Conservation (phyloP, 1,140 invertebrate species). For the Calephelis nemesis region DNA sequence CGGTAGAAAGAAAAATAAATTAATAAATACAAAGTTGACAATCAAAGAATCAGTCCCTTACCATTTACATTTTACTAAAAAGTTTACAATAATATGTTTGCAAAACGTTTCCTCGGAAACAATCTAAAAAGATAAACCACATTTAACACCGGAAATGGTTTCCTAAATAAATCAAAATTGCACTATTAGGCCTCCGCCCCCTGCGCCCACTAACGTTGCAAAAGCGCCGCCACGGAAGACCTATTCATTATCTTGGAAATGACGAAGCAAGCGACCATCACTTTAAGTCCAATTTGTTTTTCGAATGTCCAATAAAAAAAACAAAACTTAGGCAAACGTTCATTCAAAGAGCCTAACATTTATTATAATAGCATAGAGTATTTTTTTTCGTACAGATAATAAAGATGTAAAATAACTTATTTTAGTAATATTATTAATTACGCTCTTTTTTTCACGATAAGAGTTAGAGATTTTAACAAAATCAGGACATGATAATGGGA, state of each 20-base stretch:
- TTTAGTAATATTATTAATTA: too few relatives aligned
- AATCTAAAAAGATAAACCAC: slow-evolving; percentile 22
- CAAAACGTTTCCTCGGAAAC: slow-evolving; percentile 10
- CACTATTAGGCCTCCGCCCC: slow-evolving; percentile 48
- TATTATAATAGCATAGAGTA: too few relatives aligned
- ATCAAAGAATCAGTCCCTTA: background rate
- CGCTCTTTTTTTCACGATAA: too few relatives aligned
- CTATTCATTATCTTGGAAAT: slow-evolving; percentile 41
- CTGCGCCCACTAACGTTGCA: slow-evolving; percentile 24
- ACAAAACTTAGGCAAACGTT: background rate
- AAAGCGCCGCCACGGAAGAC: slow-evolving; percentile 42
- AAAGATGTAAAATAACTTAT: too few relatives aligned
- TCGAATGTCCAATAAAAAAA: background rate
- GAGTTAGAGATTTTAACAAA: too few relatives aligned
- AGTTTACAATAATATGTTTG: slow-evolving; percentile 15
- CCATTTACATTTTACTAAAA: background rate
- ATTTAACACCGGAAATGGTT: slow-evolving; percentile 68
- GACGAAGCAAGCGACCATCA: slow-evolving; percentile 19
- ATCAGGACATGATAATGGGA: too few relatives aligned
- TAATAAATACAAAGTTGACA: background rate
- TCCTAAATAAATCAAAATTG: slow-evolving; percentile 74
- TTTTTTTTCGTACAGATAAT: too few relatives aligned
- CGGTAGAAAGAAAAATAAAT: too few relatives aligned
- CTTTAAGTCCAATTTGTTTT: slow-evolving; percentile 4
- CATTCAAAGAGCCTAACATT: too few relatives aligned